Conservation (phyloP, 2,113 vertebrate species). For the Rhinichthys klamathensis region DNA sequence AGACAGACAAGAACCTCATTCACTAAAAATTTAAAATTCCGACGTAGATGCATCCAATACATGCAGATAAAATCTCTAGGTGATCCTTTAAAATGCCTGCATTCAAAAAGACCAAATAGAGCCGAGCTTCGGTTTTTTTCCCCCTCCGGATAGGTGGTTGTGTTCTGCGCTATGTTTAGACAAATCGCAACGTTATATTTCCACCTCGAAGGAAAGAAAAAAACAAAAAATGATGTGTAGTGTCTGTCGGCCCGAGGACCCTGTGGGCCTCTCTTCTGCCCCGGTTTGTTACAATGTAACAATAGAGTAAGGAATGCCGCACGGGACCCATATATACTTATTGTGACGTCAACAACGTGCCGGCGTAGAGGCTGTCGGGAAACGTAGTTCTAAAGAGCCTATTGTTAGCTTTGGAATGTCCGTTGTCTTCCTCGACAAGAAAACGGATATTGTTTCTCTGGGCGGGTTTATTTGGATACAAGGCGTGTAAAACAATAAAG, state of each 20-base stretch:
- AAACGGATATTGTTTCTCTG: slow-evolving; percentile 16
- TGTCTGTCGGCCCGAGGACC: slow-evolving; percentile 63
- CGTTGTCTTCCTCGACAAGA: background rate
- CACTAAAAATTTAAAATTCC: slow-evolving; percentile 32
- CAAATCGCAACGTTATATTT: slow-evolving; percentile 37
- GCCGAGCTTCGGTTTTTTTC: slow-evolving; percentile 54
- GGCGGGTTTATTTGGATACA: slow-evolving; percentile 1
- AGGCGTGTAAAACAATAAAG: background rate
- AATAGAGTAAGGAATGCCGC: slow-evolving; percentile 75
- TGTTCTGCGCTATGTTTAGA: slow-evolving; percentile 52
- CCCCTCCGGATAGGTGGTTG: slow-evolving; percentile 64
- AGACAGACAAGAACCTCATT: slow-evolving; percentile 60
- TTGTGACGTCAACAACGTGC: slow-evolving; percentile 71
- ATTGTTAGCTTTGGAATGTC: background rate
- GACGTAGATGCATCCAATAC: slow-evolving; percentile 8
- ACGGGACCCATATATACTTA: slow-evolving; percentile 72
- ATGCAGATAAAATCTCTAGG: slow-evolving; percentile 39
- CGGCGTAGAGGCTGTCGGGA: slow-evolving; percentile 68
- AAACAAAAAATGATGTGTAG: slow-evolving; percentile 46
- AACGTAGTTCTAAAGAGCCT: slow-evolving; percentile 58
- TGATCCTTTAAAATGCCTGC: slow-evolving; percentile 56
- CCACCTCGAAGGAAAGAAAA: slow-evolving; percentile 19
- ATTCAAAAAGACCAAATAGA: slow-evolving; percentile 57
- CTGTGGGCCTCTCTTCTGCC: slow-evolving; percentile 64
- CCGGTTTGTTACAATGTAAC: slow-evolving; percentile 77